A percentile compares a stretch with the other conserved stretches of the same genome.
phyloP scores from a whole-genome alignment of 2,113 vertebrate species.

The Rhizomys pruinosus region DNA sequence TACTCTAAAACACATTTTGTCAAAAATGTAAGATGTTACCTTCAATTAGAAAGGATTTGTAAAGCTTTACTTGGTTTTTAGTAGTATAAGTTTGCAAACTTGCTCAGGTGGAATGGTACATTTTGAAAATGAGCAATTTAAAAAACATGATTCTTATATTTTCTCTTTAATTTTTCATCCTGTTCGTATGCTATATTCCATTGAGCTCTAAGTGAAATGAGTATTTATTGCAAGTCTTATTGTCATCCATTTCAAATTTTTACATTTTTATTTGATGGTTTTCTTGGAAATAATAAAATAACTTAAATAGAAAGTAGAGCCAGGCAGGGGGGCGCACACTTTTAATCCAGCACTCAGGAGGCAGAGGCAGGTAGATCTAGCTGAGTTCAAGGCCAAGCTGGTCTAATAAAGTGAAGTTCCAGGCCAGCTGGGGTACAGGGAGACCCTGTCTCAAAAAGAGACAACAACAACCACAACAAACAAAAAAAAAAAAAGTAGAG shows the following conservation, averaged over 20 bases:
- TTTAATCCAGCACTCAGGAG: no score
- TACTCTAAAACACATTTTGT: no score
- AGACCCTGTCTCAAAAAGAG: no score
- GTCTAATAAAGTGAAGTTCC: no score
- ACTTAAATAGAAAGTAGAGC: constrained; percentile 40
- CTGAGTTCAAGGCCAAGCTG: no score
- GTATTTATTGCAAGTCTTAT: constrained; percentile 25
- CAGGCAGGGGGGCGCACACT: no score
- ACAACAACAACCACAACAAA: no score
- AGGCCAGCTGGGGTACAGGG: no score
- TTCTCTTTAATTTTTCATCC: constrained; percentile 8
- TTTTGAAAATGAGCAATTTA: constrained; percentile 54
- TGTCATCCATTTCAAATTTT: constrained; percentile 35
- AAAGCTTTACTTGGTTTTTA: constrained; percentile 54
- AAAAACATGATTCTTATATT: constrained; percentile 27
- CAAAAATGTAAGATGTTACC: not conserved
- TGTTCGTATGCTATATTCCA: not conserved
- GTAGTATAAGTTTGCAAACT: constrained; percentile 44
- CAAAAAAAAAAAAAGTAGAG: no score
- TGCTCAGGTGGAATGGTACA: not conserved
- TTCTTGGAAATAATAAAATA: not conserved
- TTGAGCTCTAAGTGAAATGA: not conserved
- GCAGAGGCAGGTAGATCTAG: no score
- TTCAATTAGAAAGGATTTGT: constrained; percentile 54
- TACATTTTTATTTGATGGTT: constrained; percentile 2